A percentile compares a stretch with the other conserved stretches of the same genome.
phyloP scores from a whole-genome alignment of 2,888 invertebrate genomes.

The Eueremaeus valkanovi region DNA sequence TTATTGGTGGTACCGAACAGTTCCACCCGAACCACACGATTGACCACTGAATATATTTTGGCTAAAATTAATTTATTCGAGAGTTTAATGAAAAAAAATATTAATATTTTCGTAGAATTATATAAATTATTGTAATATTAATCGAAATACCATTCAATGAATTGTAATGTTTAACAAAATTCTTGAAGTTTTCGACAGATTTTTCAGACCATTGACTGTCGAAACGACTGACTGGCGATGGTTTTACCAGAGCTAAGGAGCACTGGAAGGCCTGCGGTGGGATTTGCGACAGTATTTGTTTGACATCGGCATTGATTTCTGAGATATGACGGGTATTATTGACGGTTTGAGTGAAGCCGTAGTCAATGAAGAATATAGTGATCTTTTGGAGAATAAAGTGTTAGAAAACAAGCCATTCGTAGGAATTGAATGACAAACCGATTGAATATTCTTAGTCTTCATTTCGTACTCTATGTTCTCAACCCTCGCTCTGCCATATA shows the following conservation, averaged over 20 bases:
- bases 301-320: not conserved
- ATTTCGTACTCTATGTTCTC: not conserved
- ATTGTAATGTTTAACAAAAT: constrained; percentile 45
- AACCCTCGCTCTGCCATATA: not conserved
- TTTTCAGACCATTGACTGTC: constrained; percentile 62
- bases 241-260: constrained; percentile 65
- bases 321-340: not conserved
- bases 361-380: constrained; percentile 73
- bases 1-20: no score
- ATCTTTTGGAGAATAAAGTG: constrained; percentile 36
- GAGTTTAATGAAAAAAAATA: not conserved
- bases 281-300: not conserved
- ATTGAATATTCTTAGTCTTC: not conserved
- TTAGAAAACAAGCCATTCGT: no score
- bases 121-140: no score
- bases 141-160: no score
- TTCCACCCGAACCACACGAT: constrained; percentile 66
- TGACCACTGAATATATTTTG: constrained; percentile 67
- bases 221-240: constrained; percentile 61
- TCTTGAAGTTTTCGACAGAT: constrained; percentile 53
- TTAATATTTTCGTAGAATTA: no score
- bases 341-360: constrained; percentile 57
- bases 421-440: no score
- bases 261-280: constrained; percentile 63
- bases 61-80: no score